Base-by-base conservation (phyloP, 2,888 invertebrate species). In the Onchidella celtica region DNA sequence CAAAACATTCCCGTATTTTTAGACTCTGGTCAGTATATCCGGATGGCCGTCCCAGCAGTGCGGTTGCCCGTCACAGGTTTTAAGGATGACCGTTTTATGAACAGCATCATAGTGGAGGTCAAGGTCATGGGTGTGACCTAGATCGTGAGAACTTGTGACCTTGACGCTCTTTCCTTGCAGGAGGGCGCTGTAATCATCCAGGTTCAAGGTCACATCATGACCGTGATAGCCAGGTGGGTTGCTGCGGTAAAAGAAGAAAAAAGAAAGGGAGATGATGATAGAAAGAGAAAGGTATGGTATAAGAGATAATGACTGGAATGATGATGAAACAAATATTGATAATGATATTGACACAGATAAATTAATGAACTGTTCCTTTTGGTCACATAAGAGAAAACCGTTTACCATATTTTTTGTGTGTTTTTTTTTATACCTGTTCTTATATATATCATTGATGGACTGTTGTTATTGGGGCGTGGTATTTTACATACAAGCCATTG, bases 31-130 rank as follows among this genome's bases (percentile, higher is more conserved):
- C 61, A 61, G n/a, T 6, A 24, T 61, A n/a, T 61, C 61, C n/a
- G 61, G 61, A 61, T 61, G 61, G 6, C 61, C 61, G 61, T 61
- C 61, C 61, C 61, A 61, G 61, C 61, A 61, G 61, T 27, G 61
- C 4, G 61, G 14, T n/a, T 61, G 21, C 14, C 61, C 21, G 61
- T 61, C 61, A 61, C 61, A 61, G 4, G 27, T 14, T n/a, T 61
- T 61, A n/a, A 61, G 6, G 61, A 24, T 6, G 6, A 61, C n/a
- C 4, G 6, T 61, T n/a, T 61, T 9, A 27, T 61, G 4, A n/a
- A n/a, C 6, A 6, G 61, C n/a, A 61, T 61, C 27, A 27, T 6
- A n/a, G n/a, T 14, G 61, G 6, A 61, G 61, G n/a, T 24, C 6
- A 6, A 61, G 61, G n/a, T 61, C 61, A 61, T 61, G 61, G 61